phyloP scores from a whole-genome alignment of 2,888 invertebrate genomes.

The Andrena chrysosceles region DNA sequence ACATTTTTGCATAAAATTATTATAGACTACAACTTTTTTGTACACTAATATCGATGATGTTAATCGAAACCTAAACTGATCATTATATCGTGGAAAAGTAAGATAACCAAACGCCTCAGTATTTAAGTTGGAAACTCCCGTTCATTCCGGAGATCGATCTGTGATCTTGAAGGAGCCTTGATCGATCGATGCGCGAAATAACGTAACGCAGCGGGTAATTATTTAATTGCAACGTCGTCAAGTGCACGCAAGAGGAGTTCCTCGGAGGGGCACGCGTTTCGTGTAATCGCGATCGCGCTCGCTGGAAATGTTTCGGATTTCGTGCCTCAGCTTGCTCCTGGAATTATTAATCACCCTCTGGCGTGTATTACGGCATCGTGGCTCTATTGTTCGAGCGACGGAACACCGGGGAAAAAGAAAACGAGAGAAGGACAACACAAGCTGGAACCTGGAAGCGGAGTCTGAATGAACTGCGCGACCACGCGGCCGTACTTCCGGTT shows the following conservation, averaged over 20 bases:
- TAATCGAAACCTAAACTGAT: not conserved
- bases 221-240: not conserved
- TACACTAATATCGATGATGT: not conserved
- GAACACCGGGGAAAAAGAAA: constrained; percentile 31
- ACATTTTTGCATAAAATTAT: too few relatives aligned
- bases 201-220: constrained; percentile 3
- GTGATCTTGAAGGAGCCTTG: too few relatives aligned
- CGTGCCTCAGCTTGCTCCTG: constrained; percentile 57
- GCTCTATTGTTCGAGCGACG: constrained; percentile 64
- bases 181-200: not conserved
- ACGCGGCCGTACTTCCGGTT: constrained; percentile 77
- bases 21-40: too few relatives aligned
- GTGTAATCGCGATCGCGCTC: constrained; percentile 42
- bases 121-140: too few relatives aligned
- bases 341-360: constrained; percentile 72
- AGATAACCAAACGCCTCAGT: too few relatives aligned
- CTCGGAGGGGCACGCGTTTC: constrained; percentile 23
- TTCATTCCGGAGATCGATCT: too few relatives aligned
- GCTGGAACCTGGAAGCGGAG: constrained; percentile 71
- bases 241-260: not conserved
- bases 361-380: constrained; percentile 66
- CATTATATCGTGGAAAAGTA: too few relatives aligned
- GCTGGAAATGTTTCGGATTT: constrained; percentile 68
- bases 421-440: constrained; percentile 24
- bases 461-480: constrained; percentile 75